Conservation (phyloP, 2,888 invertebrate genomes). For the Oeneis ivallda region DNA sequence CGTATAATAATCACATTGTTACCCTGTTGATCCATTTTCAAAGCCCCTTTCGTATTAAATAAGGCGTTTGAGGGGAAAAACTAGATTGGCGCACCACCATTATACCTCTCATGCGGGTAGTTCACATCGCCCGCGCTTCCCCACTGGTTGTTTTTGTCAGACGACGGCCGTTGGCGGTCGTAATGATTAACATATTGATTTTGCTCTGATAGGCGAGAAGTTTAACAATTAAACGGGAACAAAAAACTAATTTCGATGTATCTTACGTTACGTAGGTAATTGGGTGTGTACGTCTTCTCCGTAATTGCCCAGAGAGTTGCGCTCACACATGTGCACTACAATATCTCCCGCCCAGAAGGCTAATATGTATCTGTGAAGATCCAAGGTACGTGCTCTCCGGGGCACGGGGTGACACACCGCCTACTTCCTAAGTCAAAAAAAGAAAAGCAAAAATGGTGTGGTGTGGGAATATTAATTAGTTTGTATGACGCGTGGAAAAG, state of each 20-base stretch:
- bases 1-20: slow-evolving; percentile 34
- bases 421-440: too few relatives aligned
- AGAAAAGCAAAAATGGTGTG: not conserved
- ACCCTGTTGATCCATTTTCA: slow-evolving; percentile 57
- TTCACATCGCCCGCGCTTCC: slow-evolving; percentile 51
- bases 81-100: slow-evolving; percentile 72
- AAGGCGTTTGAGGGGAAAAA: slow-evolving; percentile 59
- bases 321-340: too few relatives aligned
- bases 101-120: slow-evolving; percentile 70
- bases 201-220: slow-evolving; percentile 54
- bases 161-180: slow-evolving; percentile 55
- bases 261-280: not conserved
- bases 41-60: slow-evolving; percentile 69
- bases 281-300: not conserved
- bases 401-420: too few relatives aligned
- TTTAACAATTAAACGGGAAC: slow-evolving; percentile 6
- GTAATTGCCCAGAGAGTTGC: too few relatives aligned
- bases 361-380: too few relatives aligned
- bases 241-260: not conserved
- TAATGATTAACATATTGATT: slow-evolving; percentile 68
- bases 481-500: slow-evolving; percentile 24
- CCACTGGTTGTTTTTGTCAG: slow-evolving; percentile 46
- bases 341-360: too few relatives aligned
- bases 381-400: too few relatives aligned
- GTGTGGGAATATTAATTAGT: slow-evolving; percentile 25